Conservation (phyloP, 1,140 invertebrate species). For the Drosophila aff. region DNA sequence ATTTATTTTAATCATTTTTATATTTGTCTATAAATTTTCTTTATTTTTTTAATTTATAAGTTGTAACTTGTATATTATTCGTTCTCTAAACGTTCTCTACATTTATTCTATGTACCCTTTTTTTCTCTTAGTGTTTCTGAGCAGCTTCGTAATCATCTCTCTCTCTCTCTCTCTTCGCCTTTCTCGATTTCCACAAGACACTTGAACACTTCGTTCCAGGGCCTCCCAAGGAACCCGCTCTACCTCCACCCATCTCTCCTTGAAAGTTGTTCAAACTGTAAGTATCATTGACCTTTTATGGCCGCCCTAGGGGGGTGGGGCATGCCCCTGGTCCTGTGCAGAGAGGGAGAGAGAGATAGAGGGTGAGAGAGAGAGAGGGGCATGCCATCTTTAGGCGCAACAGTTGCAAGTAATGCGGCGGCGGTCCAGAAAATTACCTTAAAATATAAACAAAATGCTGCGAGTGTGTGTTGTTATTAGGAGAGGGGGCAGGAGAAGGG, state of each 20-base stretch:
- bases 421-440: slow-evolving; percentile 74
- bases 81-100: no score
- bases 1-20: neutral
- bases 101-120: no score
- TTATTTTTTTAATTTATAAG: no score
- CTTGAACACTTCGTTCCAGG: slow-evolving; percentile 63
- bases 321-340: neutral
- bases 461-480: neutral
- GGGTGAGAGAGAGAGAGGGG: neutral
- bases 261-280: slow-evolving; percentile 70
- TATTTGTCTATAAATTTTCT: no score
- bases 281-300: slow-evolving; percentile 78
- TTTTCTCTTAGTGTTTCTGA: neutral
- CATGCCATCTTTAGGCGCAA: slow-evolving; percentile 60
- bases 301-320: neutral
- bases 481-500: no score
- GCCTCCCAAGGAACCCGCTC: slow-evolving; percentile 3
- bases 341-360: neutral
- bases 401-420: slow-evolving; percentile 69
- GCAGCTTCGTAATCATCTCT: slow-evolving; percentile 21
- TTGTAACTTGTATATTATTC: no score
- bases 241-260: neutral
- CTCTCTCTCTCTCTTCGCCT: slow-evolving; percentile 26
- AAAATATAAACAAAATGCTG: slow-evolving; percentile 66
- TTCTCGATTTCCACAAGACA: slow-evolving; percentile 67